phyloP scores from a whole-genome alignment of 2,113 vertebrate species.

The Atherinomorus stipes region DNA sequence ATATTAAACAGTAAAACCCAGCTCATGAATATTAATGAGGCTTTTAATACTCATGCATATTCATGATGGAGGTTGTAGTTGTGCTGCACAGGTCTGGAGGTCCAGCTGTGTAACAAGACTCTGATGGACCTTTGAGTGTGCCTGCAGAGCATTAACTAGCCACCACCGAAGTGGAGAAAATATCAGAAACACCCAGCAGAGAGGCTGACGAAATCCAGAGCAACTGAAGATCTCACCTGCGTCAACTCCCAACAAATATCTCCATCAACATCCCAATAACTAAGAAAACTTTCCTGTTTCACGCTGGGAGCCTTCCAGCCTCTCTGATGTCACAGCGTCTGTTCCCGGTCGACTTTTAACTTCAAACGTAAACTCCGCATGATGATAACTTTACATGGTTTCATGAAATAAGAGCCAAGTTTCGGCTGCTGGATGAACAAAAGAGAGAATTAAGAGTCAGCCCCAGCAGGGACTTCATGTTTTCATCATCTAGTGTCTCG shows the following conservation, averaged over 20 bases:
- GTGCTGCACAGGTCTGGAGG: not conserved
- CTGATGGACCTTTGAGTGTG: not conserved
- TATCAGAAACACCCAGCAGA: not conserved
- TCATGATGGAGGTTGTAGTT: not conserved
- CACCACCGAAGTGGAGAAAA: not conserved
- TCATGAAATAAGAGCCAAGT: too few relatives aligned
- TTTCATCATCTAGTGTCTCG: not conserved
- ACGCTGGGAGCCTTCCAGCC: not conserved
- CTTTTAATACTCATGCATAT: not conserved
- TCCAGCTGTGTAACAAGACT: not conserved
- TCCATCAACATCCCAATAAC: too few relatives aligned
- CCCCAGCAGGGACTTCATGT: too few relatives aligned
- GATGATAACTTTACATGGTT: too few relatives aligned
- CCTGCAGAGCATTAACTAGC: not conserved
- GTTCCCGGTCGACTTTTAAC: not conserved
- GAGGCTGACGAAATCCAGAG: not conserved
- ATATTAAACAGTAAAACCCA: not conserved
- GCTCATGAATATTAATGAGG: conserved; percentile 20
- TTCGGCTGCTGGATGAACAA: too few relatives aligned
- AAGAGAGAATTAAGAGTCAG: too few relatives aligned
- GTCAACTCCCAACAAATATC: too few relatives aligned
- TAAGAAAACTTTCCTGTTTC: not conserved
- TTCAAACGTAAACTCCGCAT: not conserved
- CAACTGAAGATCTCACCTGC: not conserved
- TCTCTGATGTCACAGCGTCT: not conserved